Conservation (phyloP, 2,888 invertebrate genomes). For the Thecophora atra region DNA sequence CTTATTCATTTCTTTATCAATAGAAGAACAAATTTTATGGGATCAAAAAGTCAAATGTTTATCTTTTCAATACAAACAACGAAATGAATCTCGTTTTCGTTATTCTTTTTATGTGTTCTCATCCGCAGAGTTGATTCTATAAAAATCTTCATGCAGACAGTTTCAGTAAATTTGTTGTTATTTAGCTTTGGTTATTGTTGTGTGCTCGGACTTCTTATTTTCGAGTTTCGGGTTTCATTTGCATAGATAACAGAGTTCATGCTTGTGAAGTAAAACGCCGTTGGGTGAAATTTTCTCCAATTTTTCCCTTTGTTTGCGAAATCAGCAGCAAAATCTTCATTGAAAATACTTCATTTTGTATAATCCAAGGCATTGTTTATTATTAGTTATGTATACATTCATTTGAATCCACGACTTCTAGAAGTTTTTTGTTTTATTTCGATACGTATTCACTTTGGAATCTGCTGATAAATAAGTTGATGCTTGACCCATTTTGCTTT, state of each 20-base stretch:
- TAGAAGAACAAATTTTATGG: too few species aligned
- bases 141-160: neutral
- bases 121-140: neutral
- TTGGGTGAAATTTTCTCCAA: neutral
- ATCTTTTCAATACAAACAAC: too few species aligned
- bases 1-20: too few species aligned
- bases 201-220: neutral
- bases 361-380: neutral
- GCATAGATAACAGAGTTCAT: conserved; percentile 13
- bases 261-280: neutral
- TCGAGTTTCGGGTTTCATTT: neutral
- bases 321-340: neutral
- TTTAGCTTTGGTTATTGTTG: neutral
- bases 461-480: too few species aligned
- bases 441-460: too few species aligned
- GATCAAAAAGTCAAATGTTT: too few species aligned
- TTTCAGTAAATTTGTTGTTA: neutral
- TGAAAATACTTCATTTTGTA: neutral
- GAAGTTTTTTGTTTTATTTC: too few species aligned
- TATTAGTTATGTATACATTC: neutral
- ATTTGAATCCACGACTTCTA: too few species aligned
- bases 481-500: too few species aligned
- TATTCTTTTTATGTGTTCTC: too few species aligned
- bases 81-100: too few species aligned
- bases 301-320: neutral